A percentile compares a stretch with the other conserved stretches of the same genome.
Evolutionary conservation across 2,888 invertebrate genomes (phyloP).

Genomic region (Oscheius sp.): DNA sequence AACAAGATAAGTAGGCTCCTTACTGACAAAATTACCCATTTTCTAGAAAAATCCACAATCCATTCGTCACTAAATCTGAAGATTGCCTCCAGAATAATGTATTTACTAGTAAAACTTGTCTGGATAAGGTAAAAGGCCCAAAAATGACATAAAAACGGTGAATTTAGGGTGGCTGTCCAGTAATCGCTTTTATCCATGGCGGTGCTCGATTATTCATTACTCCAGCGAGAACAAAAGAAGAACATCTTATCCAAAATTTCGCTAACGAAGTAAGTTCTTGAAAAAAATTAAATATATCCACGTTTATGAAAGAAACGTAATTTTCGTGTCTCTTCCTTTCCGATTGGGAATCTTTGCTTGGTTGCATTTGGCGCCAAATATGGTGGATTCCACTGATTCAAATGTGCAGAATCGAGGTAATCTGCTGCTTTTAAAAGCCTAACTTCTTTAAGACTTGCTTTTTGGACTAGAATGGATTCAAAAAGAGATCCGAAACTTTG

Average conservation of each 20-base stretch:
- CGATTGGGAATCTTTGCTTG: conserved; percentile 42
- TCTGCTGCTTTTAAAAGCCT: not conserved
- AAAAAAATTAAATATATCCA: not conserved
- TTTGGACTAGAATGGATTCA: conserved; percentile 37
- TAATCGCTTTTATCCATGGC: conserved; percentile 47
- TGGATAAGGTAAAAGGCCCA: conserved; percentile 24
- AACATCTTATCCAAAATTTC: conserved; percentile 45
- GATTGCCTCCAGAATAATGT: not conserved
- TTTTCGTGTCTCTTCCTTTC: conserved; percentile 41
- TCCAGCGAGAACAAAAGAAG: conserved; percentile 36
- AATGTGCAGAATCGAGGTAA: conserved; percentile 37
- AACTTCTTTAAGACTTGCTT: conserved; percentile 23
- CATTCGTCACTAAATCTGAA: not conserved
- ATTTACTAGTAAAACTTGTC: conserved; percentile 32
- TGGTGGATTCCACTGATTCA: conserved; percentile 21
- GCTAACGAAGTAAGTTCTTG: conserved; percentile 32
- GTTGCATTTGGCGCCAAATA: conserved; percentile 36
- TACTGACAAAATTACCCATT: not conserved
- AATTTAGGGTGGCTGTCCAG: conserved; percentile 44
- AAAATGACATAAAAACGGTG: not conserved
- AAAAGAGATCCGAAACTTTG: conserved; percentile 34
- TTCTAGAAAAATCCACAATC: not conserved
- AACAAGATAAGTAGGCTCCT: not conserved
- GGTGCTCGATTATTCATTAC: conserved; percentile 38
- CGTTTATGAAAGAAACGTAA: conserved; percentile 39